Base-by-base conservation (phyloP, 2,113 vertebrate species). In the Himantopus leucocephalus region DNA sequence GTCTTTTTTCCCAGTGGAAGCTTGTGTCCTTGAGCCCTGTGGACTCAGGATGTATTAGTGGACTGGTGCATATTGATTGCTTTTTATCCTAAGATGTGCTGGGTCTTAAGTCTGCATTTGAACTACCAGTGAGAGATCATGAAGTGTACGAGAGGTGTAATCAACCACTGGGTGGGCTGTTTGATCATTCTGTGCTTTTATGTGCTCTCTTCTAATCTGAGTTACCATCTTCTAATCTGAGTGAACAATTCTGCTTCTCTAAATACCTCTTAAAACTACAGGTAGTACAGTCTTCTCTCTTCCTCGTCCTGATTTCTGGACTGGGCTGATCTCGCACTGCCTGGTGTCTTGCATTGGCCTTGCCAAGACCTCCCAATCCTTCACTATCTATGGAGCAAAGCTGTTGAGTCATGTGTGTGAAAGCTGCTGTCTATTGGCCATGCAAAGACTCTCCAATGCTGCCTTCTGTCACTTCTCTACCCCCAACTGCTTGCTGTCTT, bases 401-500 rank as follows among this genome's bases (percentile, higher is more conserved):
- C 30, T n/a, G 14, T 34, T 19, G 55, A 30, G 41, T 20, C 41
- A 3, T 3, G 37, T 43, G 62, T 8, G 48, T 39, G 53, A 26
- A 55, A 60, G 30, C 73, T 75, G 80, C 21, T 27, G 35, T 14
- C 58, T 32, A 0, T 12, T 35, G 39, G 39, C 50, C 39, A 5
- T 1, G 5, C 8, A 10, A 16, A 37, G 14, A 2, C 18, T 26
- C 43, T 10, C 24, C 41, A 6, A 0, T 6, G 37, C 74, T 68
- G 43, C 7, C 45, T 67, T 55, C 70, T 53, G 37, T 50, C 78
- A 32, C 39, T 11, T 14, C 55, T 43, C 39, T 19, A 26, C 81
- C 85, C 16, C 4, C 5, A 79, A 6, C 29, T 5, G 6, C 39
- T 59, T 30, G 13, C 39, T 10, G 35, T 19, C 82, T 56, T 19